Base-by-base conservation (phyloP, 2,888 invertebrate species). In the Slavum lentiscoides region DNA sequence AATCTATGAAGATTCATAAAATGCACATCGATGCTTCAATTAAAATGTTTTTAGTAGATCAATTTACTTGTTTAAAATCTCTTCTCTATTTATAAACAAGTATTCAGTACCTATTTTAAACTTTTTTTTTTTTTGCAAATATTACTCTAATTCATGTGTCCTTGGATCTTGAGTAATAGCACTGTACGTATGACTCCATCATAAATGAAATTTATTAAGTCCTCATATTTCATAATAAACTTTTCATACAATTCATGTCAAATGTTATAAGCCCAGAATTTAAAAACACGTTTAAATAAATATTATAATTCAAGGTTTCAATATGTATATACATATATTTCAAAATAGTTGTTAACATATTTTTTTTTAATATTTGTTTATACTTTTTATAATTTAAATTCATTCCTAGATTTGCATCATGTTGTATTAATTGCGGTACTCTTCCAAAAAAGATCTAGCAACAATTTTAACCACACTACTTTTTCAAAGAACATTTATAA, bases 181-280 rank as follows among this genome's bases (percentile, higher is more conserved):
- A 49, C 49, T 76, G 67, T 59, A 68, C n/a, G 43, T 58, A 59
- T 68, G 67, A 59, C 58, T 59, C 49, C 58, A 68, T 59, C 43
- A n/a, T 58, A 68, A 76, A 68, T 68, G 67, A 23, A 59, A 43
- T 76, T 30, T 76, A 68, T 76, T 76, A 68, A 76, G 75, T 58
- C 39, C 68, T 76, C 75, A 68, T 68, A 76, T 76, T 68, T 76
- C 75, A 76, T 59, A 76, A 68, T 76, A 68, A 76, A 68, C 15
- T 76, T 76, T 76, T 75, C 43, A 58, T 59, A 68, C 49, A 19
- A 30, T 43, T 76, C 67, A 30, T 30, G 75, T 76, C 75, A 76
- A 76, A 59, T 30, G 68, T 68, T 74, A 58, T 64, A 74, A 67
- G 64, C 19, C 8, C 43, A 68, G 58, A 58, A 75, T 58, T 43